A percentile compares a stretch with the other conserved stretches of the same genome.
Evolutionary conservation across 64 coral and sea anemone genomes (phyloP).

Genomic region (Pachyseris speciosa): DNA sequence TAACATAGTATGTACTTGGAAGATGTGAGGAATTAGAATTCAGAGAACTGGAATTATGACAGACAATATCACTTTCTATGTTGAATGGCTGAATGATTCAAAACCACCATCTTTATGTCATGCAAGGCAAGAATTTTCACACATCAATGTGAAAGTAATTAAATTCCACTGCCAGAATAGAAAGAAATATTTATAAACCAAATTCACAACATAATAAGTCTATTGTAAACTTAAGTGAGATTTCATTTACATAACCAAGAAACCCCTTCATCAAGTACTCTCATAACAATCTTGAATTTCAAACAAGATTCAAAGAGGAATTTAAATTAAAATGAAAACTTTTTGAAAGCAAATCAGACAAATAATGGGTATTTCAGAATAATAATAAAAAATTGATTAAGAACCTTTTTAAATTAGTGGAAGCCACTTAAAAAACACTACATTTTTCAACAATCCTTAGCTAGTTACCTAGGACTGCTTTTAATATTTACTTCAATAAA

Average conservation of each 20-base stretch:
- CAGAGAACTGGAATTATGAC: background rate
- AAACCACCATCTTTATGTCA: background rate
- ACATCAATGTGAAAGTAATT: slow-evolving; percentile 13
- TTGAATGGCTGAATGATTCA: background rate
- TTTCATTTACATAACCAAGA: background rate
- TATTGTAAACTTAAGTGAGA: background rate
- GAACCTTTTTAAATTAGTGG: too few relatives aligned
- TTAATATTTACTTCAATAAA: too few relatives aligned
- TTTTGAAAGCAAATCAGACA: background rate
- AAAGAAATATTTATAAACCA: background rate
- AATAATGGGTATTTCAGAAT: too few relatives aligned
- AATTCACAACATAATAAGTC: background rate
- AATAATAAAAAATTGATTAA: too few relatives aligned
- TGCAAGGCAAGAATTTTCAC: background rate
- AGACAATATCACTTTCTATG: background rate
- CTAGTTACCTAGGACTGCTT: too few relatives aligned
- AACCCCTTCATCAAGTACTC: background rate
- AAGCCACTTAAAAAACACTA: too few relatives aligned
- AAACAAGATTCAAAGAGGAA: background rate
- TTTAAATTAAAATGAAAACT: background rate
- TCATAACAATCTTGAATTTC: background rate
- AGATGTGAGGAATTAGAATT: background rate
- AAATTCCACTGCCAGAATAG: background rate
- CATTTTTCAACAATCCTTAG: too few relatives aligned
- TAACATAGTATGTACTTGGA: background rate